A percentile compares a stretch with the other conserved stretches of the same genome.
phyloP scores from a whole-genome alignment of 2,113 vertebrate genomes.

The Rhineura floridana region DNA sequence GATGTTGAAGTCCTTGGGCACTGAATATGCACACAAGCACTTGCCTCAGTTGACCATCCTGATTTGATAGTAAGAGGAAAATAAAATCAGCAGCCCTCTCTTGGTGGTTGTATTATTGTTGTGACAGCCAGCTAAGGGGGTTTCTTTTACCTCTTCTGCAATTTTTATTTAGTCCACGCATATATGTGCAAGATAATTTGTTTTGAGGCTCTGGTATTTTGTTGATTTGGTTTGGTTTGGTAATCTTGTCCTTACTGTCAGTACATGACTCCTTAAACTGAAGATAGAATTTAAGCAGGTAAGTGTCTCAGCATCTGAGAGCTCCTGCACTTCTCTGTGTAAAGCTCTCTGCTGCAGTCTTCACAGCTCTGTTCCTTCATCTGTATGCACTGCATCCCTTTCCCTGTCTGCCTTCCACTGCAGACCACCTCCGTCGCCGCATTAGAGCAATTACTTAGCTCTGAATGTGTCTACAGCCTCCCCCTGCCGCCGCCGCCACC shows the following conservation, averaged over 20 bases:
- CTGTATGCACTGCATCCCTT: slow-evolving; percentile 8
- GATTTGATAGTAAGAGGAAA: too few species aligned
- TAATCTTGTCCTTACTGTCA: neutral
- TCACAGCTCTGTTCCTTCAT: neutral
- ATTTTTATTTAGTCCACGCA: neutral
- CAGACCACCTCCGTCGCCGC: slow-evolving; percentile 8
- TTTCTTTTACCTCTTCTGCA: neutral
- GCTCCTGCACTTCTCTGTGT: neutral
- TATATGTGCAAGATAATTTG: neutral
- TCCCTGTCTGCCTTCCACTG: neutral
- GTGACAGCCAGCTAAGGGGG: neutral
- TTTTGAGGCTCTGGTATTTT: neutral
- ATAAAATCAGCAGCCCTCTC: neutral
- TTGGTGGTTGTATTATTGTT: neutral
- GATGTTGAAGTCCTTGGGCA: neutral
- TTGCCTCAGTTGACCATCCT: too few species aligned
- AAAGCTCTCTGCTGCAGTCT: neutral
- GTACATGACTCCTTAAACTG: neutral
- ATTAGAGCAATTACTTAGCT: slow-evolving; percentile 5
- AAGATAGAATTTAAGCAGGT: neutral
- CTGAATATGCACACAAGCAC: neutral
- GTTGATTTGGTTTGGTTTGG: neutral
- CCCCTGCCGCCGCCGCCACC: neutral
- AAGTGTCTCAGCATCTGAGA: neutral
- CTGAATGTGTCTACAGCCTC: neutral